Conservation (phyloP, 2,113 vertebrate species). For the Eurypyga helias region DNA sequence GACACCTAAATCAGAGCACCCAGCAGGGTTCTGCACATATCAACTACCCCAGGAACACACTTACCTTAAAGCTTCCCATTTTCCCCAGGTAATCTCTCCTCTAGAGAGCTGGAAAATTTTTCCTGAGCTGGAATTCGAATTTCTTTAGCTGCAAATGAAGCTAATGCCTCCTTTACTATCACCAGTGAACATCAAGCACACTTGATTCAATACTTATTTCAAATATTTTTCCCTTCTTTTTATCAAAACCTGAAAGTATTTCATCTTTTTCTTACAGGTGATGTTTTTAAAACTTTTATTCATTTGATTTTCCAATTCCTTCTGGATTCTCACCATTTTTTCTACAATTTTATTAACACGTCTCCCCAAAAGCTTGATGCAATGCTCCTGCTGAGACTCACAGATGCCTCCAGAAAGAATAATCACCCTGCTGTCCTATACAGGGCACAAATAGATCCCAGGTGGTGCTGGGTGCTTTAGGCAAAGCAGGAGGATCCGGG, state of each 20-base stretch:
- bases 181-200: neutral
- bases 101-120: neutral
- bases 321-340: neutral
- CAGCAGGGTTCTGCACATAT: neutral
- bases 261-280: neutral
- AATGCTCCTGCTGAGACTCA: neutral
- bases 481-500: neutral
- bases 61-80: neutral
- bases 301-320: neutral
- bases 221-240: neutral
- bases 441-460: neutral
- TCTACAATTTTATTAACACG: fast-evolving
- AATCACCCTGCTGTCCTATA: neutral
- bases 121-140: neutral
- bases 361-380: neutral
- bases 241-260: neutral
- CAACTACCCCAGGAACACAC: neutral
- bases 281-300: neutral
- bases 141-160: neutral
- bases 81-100: neutral
- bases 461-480: neutral
- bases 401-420: neutral
- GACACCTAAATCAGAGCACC: neutral
- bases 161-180: neutral
- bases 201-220: neutral